Evolutionary conservation across 2,797 vertebrate genomes (phyloP).

Genomic region (Bovichtus variegatus): DNA sequence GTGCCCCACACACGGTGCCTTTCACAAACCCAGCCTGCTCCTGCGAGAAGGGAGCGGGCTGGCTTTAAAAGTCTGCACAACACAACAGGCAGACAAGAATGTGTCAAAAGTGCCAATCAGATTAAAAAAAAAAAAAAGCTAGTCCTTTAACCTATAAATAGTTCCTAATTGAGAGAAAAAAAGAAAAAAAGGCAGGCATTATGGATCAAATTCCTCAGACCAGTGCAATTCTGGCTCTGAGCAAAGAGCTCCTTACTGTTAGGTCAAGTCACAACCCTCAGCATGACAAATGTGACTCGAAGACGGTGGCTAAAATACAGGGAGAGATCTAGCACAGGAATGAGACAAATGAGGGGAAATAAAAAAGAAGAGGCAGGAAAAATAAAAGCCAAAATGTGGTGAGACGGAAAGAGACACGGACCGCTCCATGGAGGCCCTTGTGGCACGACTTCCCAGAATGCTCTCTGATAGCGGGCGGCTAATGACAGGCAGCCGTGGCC

Average conservation of each 20-base stretch:
- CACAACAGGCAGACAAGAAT: slow-evolving; percentile 57
- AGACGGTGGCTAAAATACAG: slow-evolving; percentile 47
- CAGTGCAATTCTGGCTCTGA: slow-evolving; percentile 34
- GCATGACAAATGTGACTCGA: slow-evolving; percentile 55
- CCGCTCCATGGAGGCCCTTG: slow-evolving; percentile 65
- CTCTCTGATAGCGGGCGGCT: slow-evolving; percentile 77
- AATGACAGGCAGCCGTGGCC: slow-evolving; percentile 83
- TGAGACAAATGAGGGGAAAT: slow-evolving; percentile 58
- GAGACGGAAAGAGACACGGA: slow-evolving; percentile 75
- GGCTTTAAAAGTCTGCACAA: slow-evolving; percentile 48
- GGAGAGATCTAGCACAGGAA: slow-evolving; percentile 46
- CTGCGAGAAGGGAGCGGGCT: slow-evolving; percentile 12
- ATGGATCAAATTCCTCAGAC: slow-evolving; percentile 53
- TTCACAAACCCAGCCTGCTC: slow-evolving; percentile 62
- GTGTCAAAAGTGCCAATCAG: slow-evolving; percentile 69
- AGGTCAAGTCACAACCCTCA: slow-evolving; percentile 44
- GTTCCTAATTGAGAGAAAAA: slow-evolving; percentile 48
- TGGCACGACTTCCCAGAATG: slow-evolving; percentile 79
- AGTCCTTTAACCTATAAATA: slow-evolving; percentile 59
- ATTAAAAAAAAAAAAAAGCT: slow-evolving; percentile 64
- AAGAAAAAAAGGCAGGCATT: slow-evolving; percentile 43
- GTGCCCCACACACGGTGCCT: slow-evolving; percentile 82
- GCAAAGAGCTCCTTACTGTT: slow-evolving; percentile 63
- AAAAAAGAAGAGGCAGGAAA: slow-evolving; percentile 47
- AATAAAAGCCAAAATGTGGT: slow-evolving; percentile 62